Conservation (phyloP, 2,113 vertebrate species). For the Anas platyrhynchos region DNA sequence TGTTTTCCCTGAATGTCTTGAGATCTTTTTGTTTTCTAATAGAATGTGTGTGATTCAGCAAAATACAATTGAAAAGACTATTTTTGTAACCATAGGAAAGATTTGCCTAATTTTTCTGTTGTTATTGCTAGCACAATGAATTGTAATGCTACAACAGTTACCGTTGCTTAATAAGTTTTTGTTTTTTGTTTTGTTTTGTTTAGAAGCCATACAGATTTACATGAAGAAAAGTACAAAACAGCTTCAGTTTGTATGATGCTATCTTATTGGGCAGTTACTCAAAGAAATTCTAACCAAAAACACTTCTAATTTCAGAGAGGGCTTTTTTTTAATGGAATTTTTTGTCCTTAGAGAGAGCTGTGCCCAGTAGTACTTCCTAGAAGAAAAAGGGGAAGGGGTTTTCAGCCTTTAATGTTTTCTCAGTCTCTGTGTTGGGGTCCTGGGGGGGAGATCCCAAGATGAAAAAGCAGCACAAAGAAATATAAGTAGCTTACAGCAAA, state of each 20-base stretch:
- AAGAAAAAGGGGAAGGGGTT: background rate
- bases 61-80: background rate
- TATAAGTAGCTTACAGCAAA: background rate
- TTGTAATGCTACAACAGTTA: background rate
- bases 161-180: background rate
- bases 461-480: background rate
- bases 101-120: background rate
- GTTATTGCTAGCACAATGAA: background rate
- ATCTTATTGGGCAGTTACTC: background rate
- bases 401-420: background rate
- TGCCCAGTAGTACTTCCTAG: background rate
- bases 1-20: background rate
- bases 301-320: background rate
- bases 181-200: background rate
- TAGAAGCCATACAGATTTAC: background rate
- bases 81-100: background rate
- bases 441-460: background rate
- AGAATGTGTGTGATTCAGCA: slow-evolving; percentile 18
- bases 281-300: background rate
- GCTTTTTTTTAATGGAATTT: background rate
- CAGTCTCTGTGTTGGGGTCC: background rate
- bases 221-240: background rate
- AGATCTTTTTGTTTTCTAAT: background rate
- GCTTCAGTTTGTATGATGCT: background rate
- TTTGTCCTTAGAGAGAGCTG: background rate